Base-by-base conservation (phyloP, 2,113 vertebrate genomes). In the Ctenodactylus gundi region DNA sequence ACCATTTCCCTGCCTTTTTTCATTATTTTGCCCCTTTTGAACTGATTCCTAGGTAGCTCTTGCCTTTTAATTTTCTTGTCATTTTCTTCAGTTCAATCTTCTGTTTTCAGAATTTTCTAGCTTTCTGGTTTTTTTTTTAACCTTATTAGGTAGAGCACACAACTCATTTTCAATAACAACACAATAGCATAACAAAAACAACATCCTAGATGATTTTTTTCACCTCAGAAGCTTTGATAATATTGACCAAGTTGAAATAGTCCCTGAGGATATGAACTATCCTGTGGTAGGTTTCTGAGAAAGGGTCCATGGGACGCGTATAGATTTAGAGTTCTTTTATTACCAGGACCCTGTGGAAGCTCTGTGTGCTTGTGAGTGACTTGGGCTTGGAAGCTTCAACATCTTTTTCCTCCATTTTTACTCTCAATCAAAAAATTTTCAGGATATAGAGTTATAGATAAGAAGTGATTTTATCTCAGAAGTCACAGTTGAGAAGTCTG, bases 211-310 rank as follows among this genome's bases (percentile, higher is more conserved):
- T 55, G 51, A 82, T 0, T 46, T 67, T 72, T 68, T 67, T 14
- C 39, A 1, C 34, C 73, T 15, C 39, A 72, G n/a, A 90, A 84
- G 4, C 41, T 86, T 77, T 86, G 46, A 15, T 72, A 67, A 34
- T 96, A 57, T 87, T 82, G 80, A 80, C 64, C 12, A n/a, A 84
- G n/a, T 90, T 78, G 91, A 92, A 77, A 77, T 88, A 65, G n/a
- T 76, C 88, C 64, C 36, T 75, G 39, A 83, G 93, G 62, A 86
- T 60, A 9, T 57, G 53, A 57, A 58, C 41, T 29, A 36, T 77
- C 55, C 73, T 78, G 55, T 12, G 20, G n/a, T 62, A 46, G 58
- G 29, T 84, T 96, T 51, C 29, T 55, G 17, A 51, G 62, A 68
- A 76, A 68, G 70, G 51, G 51, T 27, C 3, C 44, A 55, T 29